A percentile compares a stretch with the other conserved stretches of the same genome.
Evolutionary conservation across 1,140 invertebrate species (phyloP).

Genomic region (Leptinotarsa defecta): DNA sequence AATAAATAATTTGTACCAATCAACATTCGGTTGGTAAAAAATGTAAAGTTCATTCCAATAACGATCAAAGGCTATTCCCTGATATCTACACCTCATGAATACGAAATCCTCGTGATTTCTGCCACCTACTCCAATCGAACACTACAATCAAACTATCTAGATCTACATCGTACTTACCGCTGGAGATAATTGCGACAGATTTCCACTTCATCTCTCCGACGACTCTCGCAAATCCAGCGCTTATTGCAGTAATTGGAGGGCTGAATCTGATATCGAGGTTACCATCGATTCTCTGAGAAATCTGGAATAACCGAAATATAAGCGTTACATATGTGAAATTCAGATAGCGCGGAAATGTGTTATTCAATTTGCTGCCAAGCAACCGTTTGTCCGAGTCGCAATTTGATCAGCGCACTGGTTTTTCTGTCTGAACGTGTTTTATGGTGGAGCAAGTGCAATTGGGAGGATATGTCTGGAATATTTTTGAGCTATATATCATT

Average conservation of each 20-base stretch:
- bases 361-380: background rate
- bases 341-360: background rate
- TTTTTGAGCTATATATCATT: too few species aligned
- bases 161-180: slow-evolving; percentile 46
- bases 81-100: too few species aligned
- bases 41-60: too few species aligned
- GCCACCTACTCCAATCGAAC: background rate
- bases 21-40: too few species aligned
- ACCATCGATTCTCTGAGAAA: slow-evolving; percentile 12
- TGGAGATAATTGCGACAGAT: slow-evolving; percentile 52
- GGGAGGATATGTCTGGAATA: too few species aligned
- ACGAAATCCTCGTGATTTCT: background rate
- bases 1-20: too few species aligned
- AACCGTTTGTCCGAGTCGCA: too few species aligned
- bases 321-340: background rate
- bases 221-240: slow-evolving; percentile 45
- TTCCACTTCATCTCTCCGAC: slow-evolving; percentile 53
- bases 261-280: slow-evolving; percentile 7
- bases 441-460: too few species aligned
- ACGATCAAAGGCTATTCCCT: too few species aligned
- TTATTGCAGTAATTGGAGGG: slow-evolving; percentile 47
- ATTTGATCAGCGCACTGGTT: too few species aligned
- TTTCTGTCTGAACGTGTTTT: too few species aligned
- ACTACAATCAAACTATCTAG: background rate
- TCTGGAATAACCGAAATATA: slow-evolving; percentile 10